These are phyloP conservation scores for Takifugu bimaculatus DNA, from an alignment of 2,113 vertebrate genomes.

Conservation along the genomic window DNA sequence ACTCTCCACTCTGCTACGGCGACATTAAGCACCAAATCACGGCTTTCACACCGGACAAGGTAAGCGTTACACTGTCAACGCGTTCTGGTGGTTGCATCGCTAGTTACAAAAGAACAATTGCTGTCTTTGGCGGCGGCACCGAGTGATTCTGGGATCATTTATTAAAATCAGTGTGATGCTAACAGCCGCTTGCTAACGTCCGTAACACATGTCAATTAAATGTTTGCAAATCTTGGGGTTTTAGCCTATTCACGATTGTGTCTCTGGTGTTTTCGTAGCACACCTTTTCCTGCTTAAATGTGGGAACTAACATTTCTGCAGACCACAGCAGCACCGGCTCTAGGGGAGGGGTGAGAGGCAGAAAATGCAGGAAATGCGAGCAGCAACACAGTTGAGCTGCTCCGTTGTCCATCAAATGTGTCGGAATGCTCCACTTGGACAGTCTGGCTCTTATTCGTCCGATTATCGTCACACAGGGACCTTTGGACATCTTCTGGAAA, in stretches of 20 bases:
- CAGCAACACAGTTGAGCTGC: slow-evolving; percentile 1
- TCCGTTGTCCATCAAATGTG: no score
- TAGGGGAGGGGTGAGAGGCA: slow-evolving; percentile 34
- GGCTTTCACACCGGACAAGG: slow-evolving; percentile 49
- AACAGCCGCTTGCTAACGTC: slow-evolving; percentile 23
- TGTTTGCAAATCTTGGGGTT: neutral
- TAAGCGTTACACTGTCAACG: slow-evolving; percentile 8
- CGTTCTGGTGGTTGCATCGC: no score
- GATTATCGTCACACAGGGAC: no score
- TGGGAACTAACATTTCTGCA: slow-evolving; percentile 32
- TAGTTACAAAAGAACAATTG: no score
- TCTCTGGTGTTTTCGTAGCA: no score
- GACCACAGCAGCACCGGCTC: slow-evolving; percentile 26
- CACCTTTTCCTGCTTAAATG: neutral
- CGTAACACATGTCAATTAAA: neutral
- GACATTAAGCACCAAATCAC: slow-evolving; percentile 44
- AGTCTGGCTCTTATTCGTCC: no score
- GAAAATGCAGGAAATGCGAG: slow-evolving; percentile 62
- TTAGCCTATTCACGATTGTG: no score
- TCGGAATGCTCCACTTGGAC: no score
- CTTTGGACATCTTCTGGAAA: no score
- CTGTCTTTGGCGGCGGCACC: neutral
- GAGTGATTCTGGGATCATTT: slow-evolving; percentile 16
- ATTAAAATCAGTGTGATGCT: slow-evolving; percentile 34
- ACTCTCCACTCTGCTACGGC: slow-evolving; percentile 14